Conservation (phyloP, 2,888 invertebrate species). For the Nomada fabriciana region DNA sequence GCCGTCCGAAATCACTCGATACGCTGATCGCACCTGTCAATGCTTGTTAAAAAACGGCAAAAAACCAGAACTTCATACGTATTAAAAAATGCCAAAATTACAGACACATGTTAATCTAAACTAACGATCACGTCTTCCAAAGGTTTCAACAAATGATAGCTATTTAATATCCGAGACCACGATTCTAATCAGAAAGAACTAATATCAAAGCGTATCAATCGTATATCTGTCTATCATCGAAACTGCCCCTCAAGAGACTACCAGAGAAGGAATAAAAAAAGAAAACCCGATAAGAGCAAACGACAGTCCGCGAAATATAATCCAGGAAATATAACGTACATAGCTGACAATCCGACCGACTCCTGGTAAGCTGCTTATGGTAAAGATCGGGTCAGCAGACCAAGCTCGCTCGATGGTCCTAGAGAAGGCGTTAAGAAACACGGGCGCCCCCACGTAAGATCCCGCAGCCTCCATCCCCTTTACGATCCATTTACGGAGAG, state of each 20-base stretch:
- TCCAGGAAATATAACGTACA: neutral
- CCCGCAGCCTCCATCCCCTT: conserved; percentile 71
- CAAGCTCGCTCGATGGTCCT: conserved; percentile 1
- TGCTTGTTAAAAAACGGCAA: conserved; percentile 18
- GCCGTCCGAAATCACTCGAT: conserved; percentile 12
- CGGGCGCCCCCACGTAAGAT: conserved; percentile 38
- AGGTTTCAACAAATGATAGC: neutral
- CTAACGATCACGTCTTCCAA: neutral
- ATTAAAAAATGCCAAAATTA: too few relatives aligned
- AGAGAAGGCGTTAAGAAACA: conserved; percentile 28
- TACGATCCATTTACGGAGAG: conserved; percentile 78
- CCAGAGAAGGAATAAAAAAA: neutral
- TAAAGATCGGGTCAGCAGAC: conserved; percentile 45
- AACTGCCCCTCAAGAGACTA: neutral
- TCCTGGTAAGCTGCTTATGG: conserved; percentile 39
- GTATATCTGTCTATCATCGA: neutral
- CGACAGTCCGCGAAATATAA: neutral
- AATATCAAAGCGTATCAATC: neutral
- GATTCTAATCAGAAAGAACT: neutral
- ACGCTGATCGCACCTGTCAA: conserved; percentile 34
- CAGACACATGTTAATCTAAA: neutral
- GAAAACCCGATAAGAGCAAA: neutral
- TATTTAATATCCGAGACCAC: neutral
- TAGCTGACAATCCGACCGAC: conserved; percentile 40
- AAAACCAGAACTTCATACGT: neutral